Conservation (phyloP, 1,140 invertebrate species). For the Caenorhabditis elegans region DNA sequence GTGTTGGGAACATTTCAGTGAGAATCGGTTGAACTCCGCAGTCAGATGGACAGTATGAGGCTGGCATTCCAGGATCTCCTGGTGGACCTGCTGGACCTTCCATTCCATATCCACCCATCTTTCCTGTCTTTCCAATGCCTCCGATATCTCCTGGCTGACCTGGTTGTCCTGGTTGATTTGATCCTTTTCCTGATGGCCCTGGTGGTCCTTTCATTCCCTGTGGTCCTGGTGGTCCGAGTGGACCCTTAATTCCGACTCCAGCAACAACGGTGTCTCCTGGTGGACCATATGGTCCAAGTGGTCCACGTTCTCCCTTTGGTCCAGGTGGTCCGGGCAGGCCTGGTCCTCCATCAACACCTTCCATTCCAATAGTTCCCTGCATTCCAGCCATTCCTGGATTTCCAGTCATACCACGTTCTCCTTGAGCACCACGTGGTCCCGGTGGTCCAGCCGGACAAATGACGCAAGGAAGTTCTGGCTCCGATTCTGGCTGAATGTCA, state of each 20-base stretch:
- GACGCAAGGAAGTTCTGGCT: conserved; percentile 50
- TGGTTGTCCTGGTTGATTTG: conserved; percentile 41
- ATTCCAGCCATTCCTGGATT: conserved; percentile 25
- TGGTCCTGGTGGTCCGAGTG: conserved; percentile 48
- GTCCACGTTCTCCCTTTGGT: conserved; percentile 36
- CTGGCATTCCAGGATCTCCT: conserved; percentile 56
- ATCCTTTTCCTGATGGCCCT: conserved; percentile 32
- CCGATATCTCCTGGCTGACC: conserved; percentile 52
- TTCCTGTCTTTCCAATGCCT: conserved; percentile 47
- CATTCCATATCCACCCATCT: conserved; percentile 43
- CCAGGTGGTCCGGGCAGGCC: conserved; percentile 40
- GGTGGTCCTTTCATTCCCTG: conserved; percentile 47
- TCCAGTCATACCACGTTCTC: conserved; percentile 47
- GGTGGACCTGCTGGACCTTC: conserved; percentile 58
- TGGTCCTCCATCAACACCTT: conserved; percentile 42
- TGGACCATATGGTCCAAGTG: conserved; percentile 38
- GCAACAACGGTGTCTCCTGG: conserved; percentile 43
- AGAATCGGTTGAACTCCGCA: conserved; percentile 59
- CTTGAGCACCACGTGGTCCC: conserved; percentile 48
- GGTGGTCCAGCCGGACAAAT: conserved; percentile 51
- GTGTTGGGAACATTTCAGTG: conserved; percentile 45
- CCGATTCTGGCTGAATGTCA: conserved; percentile 48
- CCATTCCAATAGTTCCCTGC: conserved; percentile 35
- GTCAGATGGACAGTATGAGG: conserved; percentile 58
- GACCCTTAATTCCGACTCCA: conserved; percentile 49